These are phyloP conservation scores for Rhinopomastus cyanomelas DNA, from an alignment of 2,113 vertebrate species.

Conservation along the genomic window DNA sequence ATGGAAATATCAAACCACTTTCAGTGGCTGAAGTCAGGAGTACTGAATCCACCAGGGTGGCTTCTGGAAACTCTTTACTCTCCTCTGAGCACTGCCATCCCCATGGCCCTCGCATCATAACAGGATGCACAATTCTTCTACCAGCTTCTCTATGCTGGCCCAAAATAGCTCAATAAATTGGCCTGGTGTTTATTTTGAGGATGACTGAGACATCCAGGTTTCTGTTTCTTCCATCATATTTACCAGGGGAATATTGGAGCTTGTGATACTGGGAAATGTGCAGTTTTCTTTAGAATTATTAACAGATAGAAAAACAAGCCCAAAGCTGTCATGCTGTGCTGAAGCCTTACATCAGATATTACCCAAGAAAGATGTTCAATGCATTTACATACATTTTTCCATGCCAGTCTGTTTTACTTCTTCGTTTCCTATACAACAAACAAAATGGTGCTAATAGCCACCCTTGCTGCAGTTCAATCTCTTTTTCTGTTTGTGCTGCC, in stretches of 20 bases:
- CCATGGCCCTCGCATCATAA: fast-evolving
- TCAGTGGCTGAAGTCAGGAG: neutral
- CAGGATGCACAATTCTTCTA: neutral
- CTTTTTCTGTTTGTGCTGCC: neutral
- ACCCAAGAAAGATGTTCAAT: neutral
- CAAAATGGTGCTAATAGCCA: neutral
- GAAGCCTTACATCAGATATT: neutral
- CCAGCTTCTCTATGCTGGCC: neutral
- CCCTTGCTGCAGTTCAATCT: neutral
- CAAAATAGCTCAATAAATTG: neutral
- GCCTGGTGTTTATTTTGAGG: neutral
- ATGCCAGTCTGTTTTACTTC: neutral
- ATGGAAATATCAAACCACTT: neutral
- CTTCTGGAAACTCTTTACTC: neutral
- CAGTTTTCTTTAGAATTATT: neutral
- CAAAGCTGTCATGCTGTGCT: neutral
- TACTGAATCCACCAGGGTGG: neutral
- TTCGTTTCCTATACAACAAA: neutral
- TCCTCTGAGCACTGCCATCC: neutral
- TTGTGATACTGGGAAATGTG: neutral
- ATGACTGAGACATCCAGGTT: neutral
- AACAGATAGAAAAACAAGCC: neutral
- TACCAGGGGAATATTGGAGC: neutral
- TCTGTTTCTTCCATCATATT: neutral
- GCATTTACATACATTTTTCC: fast-evolving